Evolutionary conservation across 2,888 invertebrate species (phyloP).

Genomic region (Callosobruchus maculatus): DNA sequence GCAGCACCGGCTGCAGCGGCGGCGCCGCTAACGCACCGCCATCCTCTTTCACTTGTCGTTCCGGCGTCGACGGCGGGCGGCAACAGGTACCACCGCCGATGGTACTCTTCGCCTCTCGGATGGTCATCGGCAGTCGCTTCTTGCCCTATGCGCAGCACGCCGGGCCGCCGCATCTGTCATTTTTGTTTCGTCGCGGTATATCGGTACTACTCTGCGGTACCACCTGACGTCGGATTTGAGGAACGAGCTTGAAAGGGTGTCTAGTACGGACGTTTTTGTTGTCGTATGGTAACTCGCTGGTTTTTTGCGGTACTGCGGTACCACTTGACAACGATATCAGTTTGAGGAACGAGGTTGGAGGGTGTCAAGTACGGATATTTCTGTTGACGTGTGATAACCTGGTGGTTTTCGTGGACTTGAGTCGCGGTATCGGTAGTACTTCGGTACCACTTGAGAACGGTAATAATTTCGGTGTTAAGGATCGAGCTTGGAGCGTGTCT

Average conservation of each 20-base stretch:
- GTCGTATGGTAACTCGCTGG: too few species aligned
- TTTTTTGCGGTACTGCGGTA: too few species aligned
- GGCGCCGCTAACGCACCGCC: not conserved
- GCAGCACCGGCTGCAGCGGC: not conserved
- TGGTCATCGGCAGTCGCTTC: conserved; percentile 21
- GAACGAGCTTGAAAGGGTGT: too few species aligned
- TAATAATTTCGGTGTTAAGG: not conserved
- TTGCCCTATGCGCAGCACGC: conserved; percentile 15
- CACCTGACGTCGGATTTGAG: too few species aligned
- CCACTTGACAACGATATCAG: too few species aligned
- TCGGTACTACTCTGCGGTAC: too few species aligned
- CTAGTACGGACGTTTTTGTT: too few species aligned
- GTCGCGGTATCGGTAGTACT: not conserved
- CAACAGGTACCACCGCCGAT: not conserved
- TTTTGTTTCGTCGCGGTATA: too few species aligned
- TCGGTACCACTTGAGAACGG: not conserved
- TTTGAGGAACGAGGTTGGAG: too few species aligned
- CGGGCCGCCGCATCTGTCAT: not conserved
- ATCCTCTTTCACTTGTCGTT: not conserved
- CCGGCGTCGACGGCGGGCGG: not conserved
- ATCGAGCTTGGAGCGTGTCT: too few species aligned
- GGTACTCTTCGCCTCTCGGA: conserved; percentile 3
- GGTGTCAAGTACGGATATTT: too few species aligned
- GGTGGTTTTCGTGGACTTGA: not conserved
- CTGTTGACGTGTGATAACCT: not conserved